Base-by-base conservation (phyloP, 2,888 invertebrate genomes). In the Globia sparganii region DNA sequence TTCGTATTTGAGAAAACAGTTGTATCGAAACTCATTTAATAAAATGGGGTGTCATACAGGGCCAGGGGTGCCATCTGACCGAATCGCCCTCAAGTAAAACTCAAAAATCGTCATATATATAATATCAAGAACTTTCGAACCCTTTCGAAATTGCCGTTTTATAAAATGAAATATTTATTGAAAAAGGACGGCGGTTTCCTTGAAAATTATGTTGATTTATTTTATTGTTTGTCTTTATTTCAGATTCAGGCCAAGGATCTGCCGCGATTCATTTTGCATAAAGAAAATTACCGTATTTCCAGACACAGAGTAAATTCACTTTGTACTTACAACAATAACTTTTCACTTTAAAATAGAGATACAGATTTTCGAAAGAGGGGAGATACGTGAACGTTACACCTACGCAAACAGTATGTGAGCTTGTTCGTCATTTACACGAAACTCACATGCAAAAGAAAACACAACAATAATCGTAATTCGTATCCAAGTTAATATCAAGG, bases 11-110 rank as follows among this genome's bases (percentile, higher is more conserved):
- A 68, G 53, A 21, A 80, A 84, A 78, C 72, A 69, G 65, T 72
- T 46, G 58, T 69, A 84, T 80, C 73, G 77, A 67, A 83, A 77
- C 62, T 71, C 85, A 76, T 87, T 83, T 80, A 72, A 77, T 71
- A 77, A 31, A 86, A 76, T 67, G 68, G 72, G 65, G 69, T 64
- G 40, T 62, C 62, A 62, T 74, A 77, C 74, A 75, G 64, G 62
- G 74, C 71, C 43, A 75, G 68, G 66, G 75, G 61, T 74, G 43
- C 62, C 61, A 75, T 81, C 73, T 73, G 71, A 70, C 40, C 49
- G 49, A 73, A 78, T 40, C 62, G 13, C 62, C 31, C 71, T 28
- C 34, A 72, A 66, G 49, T 72, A 72, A 75, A 73, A 73, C 37
- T 81, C 73, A 77, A 81, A 86, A 79, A 68, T 62, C 53, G 31